Base-by-base conservation (phyloP, 1,140 invertebrate species). In the Drosophila aff. region DNA sequence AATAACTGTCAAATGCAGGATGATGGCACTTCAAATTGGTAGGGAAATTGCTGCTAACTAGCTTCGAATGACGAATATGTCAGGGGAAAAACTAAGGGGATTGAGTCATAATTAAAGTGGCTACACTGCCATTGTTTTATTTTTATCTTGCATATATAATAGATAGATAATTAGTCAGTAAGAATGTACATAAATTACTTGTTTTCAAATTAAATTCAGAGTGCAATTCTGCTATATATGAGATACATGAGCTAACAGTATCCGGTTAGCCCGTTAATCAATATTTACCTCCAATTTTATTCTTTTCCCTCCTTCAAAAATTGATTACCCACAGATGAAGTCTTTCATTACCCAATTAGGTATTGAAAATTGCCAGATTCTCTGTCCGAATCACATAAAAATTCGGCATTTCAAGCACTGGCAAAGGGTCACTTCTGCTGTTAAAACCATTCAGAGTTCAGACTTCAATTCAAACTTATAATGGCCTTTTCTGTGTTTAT, bases 1-100 rank as follows among this genome's bases (percentile, higher is more conserved):
- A 89, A 89, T 89, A 89, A 89, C 84, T 89, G 85, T 89, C 84
- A 89, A 81, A 79, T 89, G 78, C 84, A 89, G 85, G 65, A 79
- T 73, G 84, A 62, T 69, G 73, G 60, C 79, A 76, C 79, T 84
- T 76, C 59, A 62, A 55, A 66, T 76, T 52, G 50, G 5, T 52
- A 23, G 61, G 44, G 36, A 76, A 58, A 78, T 77, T 61, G 71
- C 71, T 74, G 71, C 71, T 73, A 74, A 73, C 71, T 74, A 71
- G 38, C 55, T 38, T 50, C 38, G 21, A 73, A 58, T 73, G 71
- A 31, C 15, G n/a, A 16, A 50, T 58, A 49, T 55, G 53, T 55
- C 53, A 40, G 53, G 9, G 36, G 36, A n/a, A 11, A 26, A 57
- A 26, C 18, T 38, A 40, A 23, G 15, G 16, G 36, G 15, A 55